Evolutionary conservation across 2,888 invertebrate species (phyloP), one percentile per base, ranked within the genome.

Genomic region (Andrena hattorfiana): DNA sequence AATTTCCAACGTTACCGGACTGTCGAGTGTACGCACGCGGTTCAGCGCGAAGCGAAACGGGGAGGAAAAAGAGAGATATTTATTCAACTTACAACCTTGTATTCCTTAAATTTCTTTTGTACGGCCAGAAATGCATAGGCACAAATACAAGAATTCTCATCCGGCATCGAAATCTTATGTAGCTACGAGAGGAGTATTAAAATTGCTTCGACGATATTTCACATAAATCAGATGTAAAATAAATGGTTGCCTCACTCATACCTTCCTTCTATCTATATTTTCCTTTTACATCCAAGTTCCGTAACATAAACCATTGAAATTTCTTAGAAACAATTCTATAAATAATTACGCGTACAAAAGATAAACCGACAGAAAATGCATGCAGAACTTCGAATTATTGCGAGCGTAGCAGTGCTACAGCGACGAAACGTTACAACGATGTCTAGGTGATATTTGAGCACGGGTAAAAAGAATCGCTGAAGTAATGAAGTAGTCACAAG

Each of bases 91-190:
- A 42, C 51, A 51, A 49, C 66, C 35, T 54, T 70, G 30, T 56
- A 42, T 71, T 48, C 23, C 49, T 73, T 60, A 59, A 54, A 63
- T 26, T n/a, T 32, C 60, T 56, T 70, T 75, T 67, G 64, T 74
- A 71, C 67, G 60, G 49, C 74, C n/a, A 68, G 54, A 63, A 74
- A 72, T 78, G 74, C 70, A 78, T 82, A 78, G 74, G 78, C 82
- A 84, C 74, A 64, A 74, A 82, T 74, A 78, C 48, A 81, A 81
- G 66, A 81, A 77, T 59, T 73, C 32, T 60, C 42, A 49, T 54
- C 32, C 10, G 75, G n/a, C 26, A 80, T 10, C 20, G 71, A 62
- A 54, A 69, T 35, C 28, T 67, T 73, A 69, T n/a, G 32, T 32
- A 30, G 20, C 48, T 51, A 49, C 10, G 1, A 63, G 48, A 63